Evolutionary conservation across 2,797 vertebrate species (phyloP), one percentile per base, ranked within the genome.

Genomic region (Amniataba percoides): DNA sequence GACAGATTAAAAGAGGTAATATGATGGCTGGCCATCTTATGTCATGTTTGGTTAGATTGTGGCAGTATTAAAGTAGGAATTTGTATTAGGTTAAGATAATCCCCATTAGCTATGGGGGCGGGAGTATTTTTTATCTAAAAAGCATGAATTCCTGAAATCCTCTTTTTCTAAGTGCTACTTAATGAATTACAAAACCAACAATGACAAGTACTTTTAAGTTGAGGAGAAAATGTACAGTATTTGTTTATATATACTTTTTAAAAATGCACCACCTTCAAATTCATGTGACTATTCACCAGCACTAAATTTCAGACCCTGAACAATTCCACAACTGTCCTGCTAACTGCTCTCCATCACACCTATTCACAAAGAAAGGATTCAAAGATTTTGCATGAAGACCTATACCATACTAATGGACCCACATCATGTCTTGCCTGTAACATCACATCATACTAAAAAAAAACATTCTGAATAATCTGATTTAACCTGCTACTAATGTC

Each of bases 51-150:
- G 21, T 52, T 72, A 63, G 9, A 78, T 71, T 3, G 3, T 23
- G 19, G 42, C 19, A 74, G 55, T 49, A 74, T 68, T 68, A 60
- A 82, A 80, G n/a, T 9, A 68, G 62, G 39, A 77, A 78, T 56
- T 31, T 62, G 12, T 51, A 71, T 60, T 43, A 52, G 53, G 36
- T 66, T 60, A 78, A 55, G 0, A 0, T 72, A 63, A 84, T 73
- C 64, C 59, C 8, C 49, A 53, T 80, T 67, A 60, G 56, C 14
- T 67, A 58, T 27, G 25, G 11, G 34, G 15, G 14, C 19, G n/a
- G 34, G 27, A 49, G 36, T 39, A 71, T 78, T 60, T 60, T 70
- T 16, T 39, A 59, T 55, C 49, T 34, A 70, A 63, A 62, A 75
- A 25, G 31, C 19, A 70, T n/a, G 19, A 7, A 51, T 75, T 60